Evolutionary conservation across 2,797 vertebrate species (phyloP), one percentile per base, ranked within the genome.

Genomic region (Enteromius argenteus): DNA sequence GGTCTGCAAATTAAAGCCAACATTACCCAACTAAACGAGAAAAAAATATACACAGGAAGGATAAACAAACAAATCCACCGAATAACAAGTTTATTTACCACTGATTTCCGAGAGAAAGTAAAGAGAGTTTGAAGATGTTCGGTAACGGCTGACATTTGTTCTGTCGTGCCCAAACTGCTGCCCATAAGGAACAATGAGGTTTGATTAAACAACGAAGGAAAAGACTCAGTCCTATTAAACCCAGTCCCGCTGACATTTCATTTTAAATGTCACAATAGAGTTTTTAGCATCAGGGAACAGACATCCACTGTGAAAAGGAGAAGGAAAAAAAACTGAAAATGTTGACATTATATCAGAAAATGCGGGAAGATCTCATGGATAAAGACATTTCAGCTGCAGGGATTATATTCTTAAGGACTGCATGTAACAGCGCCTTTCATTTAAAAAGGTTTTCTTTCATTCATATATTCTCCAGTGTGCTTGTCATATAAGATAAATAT

Each of bases 181-280:
- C 44, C 64, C 64, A 72, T 44, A 76, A 80, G 69, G 68, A 51
- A 81, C 76, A 87, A 86, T 86, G 80, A 86, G 80, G 71, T 86
- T 81, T 87, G 86, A 88, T 88, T 90, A 87, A 87, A 85, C 71
- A 79, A 69, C 51, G 67, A 76, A 74, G 84, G 68, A 87, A 83
- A 83, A 83, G 46, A 81, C 80, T 68, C 84, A 64, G 78, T 73
- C 74, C 85, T 86, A 87, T 87, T 89, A 85, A 87, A 90, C 84
- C 73, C 75, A 58, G 44, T 84, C 85, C 77, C 51, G 11, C 64
- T 89, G 89, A 85, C 89, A 90, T 90, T 90, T 90, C 46, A 86
- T 85, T 90, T 86, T 90, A 90, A 90, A 90, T 90, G 89, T 89
- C 89, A 90, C 84, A 90, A 88, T 81, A 88, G 81, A 86, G 80